Conservation (phyloP, 1,140 invertebrate genomes). For the Nomia melanderi region DNA sequence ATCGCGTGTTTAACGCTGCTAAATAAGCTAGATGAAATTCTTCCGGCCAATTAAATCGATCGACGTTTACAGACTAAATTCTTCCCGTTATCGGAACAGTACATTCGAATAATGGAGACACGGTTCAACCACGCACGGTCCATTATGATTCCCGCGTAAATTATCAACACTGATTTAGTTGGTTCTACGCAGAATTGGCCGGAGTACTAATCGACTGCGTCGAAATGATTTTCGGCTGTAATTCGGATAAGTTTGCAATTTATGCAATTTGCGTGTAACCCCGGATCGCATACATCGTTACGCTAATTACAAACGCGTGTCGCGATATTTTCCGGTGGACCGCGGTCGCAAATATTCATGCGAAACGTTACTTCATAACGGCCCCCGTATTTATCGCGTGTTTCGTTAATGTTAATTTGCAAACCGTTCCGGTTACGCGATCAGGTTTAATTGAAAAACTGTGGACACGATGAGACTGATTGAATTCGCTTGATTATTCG, state of each 20-base stretch:
- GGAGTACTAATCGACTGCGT: background rate
- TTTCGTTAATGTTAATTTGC: constrained; percentile 4
- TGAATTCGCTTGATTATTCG: background rate
- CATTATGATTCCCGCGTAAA: background rate
- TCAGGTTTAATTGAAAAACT: background rate
- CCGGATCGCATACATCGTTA: background rate
- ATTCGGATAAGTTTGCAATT: background rate
- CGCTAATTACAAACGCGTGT: background rate
- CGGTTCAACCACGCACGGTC: background rate
- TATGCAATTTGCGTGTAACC: constrained; percentile 4
- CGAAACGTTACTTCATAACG: background rate
- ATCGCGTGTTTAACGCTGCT: no score
- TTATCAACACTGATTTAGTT: background rate
- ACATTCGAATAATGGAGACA: no score
- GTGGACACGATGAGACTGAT: background rate
- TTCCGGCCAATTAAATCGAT: no score
- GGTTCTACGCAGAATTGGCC: background rate
- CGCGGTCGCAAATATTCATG: background rate
- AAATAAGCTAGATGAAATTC: no score
- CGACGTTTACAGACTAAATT: no score
- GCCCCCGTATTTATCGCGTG: background rate
- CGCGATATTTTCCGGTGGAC: background rate
- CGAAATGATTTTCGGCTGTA: background rate
- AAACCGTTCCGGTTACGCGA: background rate
- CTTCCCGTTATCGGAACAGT: no score